Conservation (phyloP, 2,797 vertebrate species). For the Falco berigora region DNA sequence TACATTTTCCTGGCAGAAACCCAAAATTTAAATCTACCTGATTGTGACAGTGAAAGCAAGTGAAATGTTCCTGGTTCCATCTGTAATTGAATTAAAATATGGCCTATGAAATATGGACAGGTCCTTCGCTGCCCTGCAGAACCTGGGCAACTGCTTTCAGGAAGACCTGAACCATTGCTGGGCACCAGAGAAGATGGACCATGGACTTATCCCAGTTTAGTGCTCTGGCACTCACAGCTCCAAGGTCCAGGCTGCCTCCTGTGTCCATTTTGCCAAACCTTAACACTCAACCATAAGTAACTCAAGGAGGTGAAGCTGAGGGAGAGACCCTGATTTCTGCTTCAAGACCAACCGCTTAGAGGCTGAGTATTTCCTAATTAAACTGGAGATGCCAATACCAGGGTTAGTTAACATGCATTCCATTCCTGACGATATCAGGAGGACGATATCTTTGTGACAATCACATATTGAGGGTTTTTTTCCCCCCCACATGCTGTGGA, state of each 20-base stretch:
- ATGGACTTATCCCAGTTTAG: neutral
- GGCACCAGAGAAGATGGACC: neutral
- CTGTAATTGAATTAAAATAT: neutral
- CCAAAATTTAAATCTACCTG: neutral
- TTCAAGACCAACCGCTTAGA: accelerated
- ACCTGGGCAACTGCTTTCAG: neutral
- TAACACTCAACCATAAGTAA: neutral
- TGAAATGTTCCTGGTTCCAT: neutral
- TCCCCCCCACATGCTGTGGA: neutral
- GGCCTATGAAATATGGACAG: neutral
- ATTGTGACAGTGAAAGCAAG: neutral
- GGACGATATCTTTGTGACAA: neutral
- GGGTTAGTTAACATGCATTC: neutral
- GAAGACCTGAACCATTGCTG: neutral
- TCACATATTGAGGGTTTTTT: accelerated
- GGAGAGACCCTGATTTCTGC: neutral
- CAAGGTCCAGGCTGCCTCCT: neutral
- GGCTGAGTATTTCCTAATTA: neutral
- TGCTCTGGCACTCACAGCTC: neutral
- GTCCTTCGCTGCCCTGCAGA: neutral
- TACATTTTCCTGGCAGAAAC: neutral
- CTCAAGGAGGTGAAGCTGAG: neutral
- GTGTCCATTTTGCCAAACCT: neutral
- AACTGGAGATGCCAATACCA: neutral
- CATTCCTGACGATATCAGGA: neutral